A percentile compares a stretch with the other conserved stretches of the same genome.
These are phyloP conservation scores for Morpho achilles DNA, from an alignment of 2,888 invertebrate species.

Conservation along the genomic window DNA sequence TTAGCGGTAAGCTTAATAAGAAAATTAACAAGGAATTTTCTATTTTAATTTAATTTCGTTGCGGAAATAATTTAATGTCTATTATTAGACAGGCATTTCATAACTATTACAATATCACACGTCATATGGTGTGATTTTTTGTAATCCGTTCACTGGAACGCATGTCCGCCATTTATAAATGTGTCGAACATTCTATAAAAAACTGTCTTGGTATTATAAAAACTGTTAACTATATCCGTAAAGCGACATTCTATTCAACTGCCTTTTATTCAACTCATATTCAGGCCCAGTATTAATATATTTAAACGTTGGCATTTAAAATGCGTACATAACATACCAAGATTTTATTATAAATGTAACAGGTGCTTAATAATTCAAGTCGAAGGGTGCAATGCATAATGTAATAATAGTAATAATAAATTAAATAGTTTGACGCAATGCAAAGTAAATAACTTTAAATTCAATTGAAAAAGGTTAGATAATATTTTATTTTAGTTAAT, in stretches of 20 bases:
- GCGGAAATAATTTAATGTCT: no score
- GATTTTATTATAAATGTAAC: constrained; percentile 1
- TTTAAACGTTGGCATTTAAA: constrained; percentile 8
- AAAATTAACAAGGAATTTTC: no score
- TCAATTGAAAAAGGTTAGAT: no score
- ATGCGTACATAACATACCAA: constrained; percentile 26
- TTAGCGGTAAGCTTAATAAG: no score
- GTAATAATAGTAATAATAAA: no score
- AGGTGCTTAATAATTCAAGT: no score
- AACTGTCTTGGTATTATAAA: constrained; percentile 10
- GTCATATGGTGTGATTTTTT: constrained; percentile 7
- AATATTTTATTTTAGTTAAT: no score
- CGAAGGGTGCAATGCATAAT: no score
- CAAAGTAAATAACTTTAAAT: no score
- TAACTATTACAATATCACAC: background rate
- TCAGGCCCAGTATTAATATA: constrained; percentile 2
- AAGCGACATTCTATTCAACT: constrained; percentile 14
- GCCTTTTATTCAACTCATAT: constrained; percentile 9
- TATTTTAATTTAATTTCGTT: no score
- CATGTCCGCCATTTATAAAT: constrained; percentile 5
- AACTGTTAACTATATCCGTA: constrained; percentile 7
- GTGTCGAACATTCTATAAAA: constrained; percentile 2
- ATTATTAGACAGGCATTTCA: no score
- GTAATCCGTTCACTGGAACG: constrained; percentile 3
- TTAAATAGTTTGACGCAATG: no score